These are phyloP conservation scores for Nestor notabilis DNA, from an alignment of 2,113 vertebrate species.

Conservation along the genomic window DNA sequence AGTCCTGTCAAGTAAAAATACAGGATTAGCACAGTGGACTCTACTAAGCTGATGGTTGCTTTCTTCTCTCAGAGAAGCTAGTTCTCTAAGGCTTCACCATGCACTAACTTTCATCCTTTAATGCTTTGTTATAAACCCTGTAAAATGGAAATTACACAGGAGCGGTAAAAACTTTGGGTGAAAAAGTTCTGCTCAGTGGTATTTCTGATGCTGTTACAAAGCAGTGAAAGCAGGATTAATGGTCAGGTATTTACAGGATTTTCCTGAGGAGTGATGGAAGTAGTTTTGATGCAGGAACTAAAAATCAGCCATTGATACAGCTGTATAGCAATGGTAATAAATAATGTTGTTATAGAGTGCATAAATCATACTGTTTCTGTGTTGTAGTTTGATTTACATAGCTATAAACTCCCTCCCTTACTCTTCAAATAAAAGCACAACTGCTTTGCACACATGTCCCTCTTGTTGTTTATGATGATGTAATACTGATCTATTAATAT, in stretches of 20 bases:
- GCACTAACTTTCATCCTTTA: not conserved
- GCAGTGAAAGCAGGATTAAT: not conserved
- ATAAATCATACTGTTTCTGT: not conserved
- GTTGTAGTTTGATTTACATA: not conserved
- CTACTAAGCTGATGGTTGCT: accelerated
- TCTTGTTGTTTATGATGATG: not conserved
- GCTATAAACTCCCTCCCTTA: not conserved
- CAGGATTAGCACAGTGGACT: not conserved
- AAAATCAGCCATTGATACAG: not conserved
- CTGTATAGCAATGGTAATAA: not conserved
- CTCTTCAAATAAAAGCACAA: not conserved
- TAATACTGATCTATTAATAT: not conserved
- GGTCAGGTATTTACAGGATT: not conserved
- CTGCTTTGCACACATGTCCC: not conserved
- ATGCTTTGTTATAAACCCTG: not conserved
- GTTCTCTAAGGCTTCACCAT: not conserved
- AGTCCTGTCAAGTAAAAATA: not conserved
- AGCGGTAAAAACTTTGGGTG: not conserved
- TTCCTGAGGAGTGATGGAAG: not conserved
- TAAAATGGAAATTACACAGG: not conserved
- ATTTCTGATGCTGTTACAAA: not conserved
- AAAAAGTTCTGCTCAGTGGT: not conserved
- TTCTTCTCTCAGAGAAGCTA: not conserved
- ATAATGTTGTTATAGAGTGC: not conserved
- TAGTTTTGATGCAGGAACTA: not conserved